These are phyloP conservation scores for Melitaea cinxia DNA, from an alignment of 1,140 invertebrate species.

Conservation along the genomic window DNA sequence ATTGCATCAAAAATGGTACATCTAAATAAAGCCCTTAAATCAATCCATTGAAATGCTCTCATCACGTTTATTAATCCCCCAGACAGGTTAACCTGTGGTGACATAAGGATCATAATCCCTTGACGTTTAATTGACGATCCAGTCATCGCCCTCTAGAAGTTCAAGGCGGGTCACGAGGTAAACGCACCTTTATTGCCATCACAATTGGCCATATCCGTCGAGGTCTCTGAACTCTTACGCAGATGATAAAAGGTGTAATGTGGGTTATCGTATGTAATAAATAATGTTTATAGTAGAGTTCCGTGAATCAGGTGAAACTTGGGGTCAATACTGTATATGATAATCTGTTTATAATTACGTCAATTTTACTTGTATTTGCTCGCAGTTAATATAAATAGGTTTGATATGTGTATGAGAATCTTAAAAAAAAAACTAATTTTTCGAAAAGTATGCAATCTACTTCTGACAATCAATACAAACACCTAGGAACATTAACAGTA, in stretches of 20 bases:
- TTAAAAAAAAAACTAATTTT: no score
- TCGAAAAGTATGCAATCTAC: no score
- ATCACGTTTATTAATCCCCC: conserved; percentile 25
- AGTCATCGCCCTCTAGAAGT: conserved; percentile 53
- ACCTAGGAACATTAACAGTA: no score
- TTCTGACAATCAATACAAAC: no score
- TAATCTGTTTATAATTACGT: background rate
- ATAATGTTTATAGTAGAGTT: background rate
- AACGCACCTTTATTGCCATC: conserved; percentile 69
- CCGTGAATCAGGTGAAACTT: conserved; percentile 5
- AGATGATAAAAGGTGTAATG: conserved; percentile 45
- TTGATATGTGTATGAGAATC: no score
- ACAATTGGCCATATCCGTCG: conserved; percentile 63
- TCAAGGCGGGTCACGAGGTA: conserved; percentile 70
- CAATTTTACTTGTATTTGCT: background rate
- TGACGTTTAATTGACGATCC: conserved; percentile 21
- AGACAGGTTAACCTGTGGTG: conserved; percentile 31
- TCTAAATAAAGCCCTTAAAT: no score
- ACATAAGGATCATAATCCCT: conserved; percentile 37
- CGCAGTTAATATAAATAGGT: no score
- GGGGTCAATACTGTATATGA: background rate
- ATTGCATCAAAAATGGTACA: no score
- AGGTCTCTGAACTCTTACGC: conserved; percentile 47
- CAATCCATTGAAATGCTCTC: no score
- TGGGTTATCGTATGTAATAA: conserved; percentile 34